Base-by-base conservation (phyloP, 2,797 vertebrate species). In the Propithecus deckenii region DNA sequence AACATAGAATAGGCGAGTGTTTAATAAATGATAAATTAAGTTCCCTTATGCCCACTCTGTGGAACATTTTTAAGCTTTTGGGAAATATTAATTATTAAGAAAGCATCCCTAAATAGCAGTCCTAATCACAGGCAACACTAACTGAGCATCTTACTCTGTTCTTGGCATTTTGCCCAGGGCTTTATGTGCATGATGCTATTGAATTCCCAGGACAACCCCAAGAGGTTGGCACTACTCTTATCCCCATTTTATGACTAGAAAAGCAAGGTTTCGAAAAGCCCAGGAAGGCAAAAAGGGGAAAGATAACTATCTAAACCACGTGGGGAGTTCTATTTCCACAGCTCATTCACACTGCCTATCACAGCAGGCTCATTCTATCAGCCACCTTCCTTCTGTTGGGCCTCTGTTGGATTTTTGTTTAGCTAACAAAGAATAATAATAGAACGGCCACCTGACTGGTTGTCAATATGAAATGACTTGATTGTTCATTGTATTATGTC, bases 381-480 rank as follows among this genome's bases (percentile, higher is more conserved):
- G 32, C 22, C 14, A 2, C 78, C 38, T 88, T 50, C 67, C 87
- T 41, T 75, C 59, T 14, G 63, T 18, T 18, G 55, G 69, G n/a
- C 13, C 41, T 76, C 13, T 67, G 30, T 35, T 6, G 1, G n/a
- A 72, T 65, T 94, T 95, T 65, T 80, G 32, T 69, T 72, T 67
- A 55, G 83, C 20, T 74, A 48, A 88, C 46, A 17, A 69, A 61
- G n/a, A 67, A 76, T 75, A 59, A 46, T 32, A 43, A 87, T 32
- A 81, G 18, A n/a, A 63, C 46, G 12, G 20, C 50, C 59, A 28
- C 67, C 83, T 79, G 61, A 63, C 32, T 72, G 76, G 61, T 71
- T 86, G 32, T 94, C 89, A 28, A 35, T 86, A 63, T 43, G 89
- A 89, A 75, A 76, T 30, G 79, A 86, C 76, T 76, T 12, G 4